These are phyloP conservation scores for Clupea harengus DNA, from an alignment of 2,113 vertebrate species.

Conservation along the genomic window DNA sequence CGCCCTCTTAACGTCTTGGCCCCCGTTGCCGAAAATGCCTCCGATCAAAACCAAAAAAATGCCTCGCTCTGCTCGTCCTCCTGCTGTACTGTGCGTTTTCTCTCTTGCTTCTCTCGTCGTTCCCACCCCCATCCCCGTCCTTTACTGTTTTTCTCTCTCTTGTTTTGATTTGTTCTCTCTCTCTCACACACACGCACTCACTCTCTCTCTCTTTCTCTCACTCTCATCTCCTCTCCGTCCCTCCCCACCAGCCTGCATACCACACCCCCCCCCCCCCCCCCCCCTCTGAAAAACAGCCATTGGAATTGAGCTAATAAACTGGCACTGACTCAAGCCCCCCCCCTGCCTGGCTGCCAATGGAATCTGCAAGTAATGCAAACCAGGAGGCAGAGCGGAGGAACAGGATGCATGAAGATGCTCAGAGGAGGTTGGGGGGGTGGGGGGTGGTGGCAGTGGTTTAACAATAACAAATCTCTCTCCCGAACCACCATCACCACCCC, in stretches of 20 bases:
- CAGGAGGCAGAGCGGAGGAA: conserved; percentile 39
- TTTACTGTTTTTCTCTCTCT: neutral
- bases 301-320: conserved; percentile 31
- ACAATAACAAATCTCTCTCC: conserved; percentile 7
- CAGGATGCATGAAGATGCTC: neutral
- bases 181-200: neutral
- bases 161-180: neutral
- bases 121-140: neutral
- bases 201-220: neutral
- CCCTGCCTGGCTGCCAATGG: conserved; percentile 42
- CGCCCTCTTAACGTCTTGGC: neutral
- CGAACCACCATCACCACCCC: too few relatives aligned
- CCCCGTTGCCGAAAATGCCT: neutral
- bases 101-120: neutral
- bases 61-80: neutral
- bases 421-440: neutral
- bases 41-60: neutral
- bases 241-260: neutral
- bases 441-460: neutral
- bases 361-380: conserved; percentile 51
- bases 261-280: neutral
- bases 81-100: neutral
- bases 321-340: conserved; percentile 42
- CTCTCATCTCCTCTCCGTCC: neutral
- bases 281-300: conserved; percentile 15